Evolutionary conservation across 2,888 invertebrate genomes (phyloP), one percentile per base, ranked within the genome.

Genomic region (Boloria euphrosyne): DNA sequence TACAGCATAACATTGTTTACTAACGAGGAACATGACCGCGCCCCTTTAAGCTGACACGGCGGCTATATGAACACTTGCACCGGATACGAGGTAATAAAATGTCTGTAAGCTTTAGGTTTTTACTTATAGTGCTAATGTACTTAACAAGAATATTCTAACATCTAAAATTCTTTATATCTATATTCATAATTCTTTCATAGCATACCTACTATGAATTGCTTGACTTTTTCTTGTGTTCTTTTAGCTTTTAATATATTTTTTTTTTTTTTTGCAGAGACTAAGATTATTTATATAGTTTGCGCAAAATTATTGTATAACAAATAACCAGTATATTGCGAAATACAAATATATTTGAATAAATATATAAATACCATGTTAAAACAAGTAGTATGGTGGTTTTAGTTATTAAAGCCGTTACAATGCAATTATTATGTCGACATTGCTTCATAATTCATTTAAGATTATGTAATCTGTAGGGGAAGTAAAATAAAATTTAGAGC

Each of bases 1-100:
- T 87, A 83, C 88, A 84, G 85, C 77, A 75, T 75, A 74, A 78
- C 79, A 83, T 80, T 86, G 82, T 85, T 83, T 83, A 85, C 83
- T 83, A 83, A 86, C 82, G 82, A 78, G 76, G 67, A 80, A 78
- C 80, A 78, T 73, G 70, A 71, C 71, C 70, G 73, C 74, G 71
- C 72, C 75, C 73, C 80, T 81, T 83, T 82, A 80, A 82, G 76
- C 73, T 61, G 71, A 51, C 62, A 65, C 62, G 27, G 63, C 66
- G 62, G 31, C 47, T 62, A 58, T 58, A 47, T 50, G 54, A 68
- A 65, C 65, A 67, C 68, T 74, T 68, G 75, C 80, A 81, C 70
- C 68, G 83, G 81, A 81, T 83, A 81, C 79, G 76, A 73, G 75
- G 74, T 76, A 82, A 82, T 86, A 83, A 84, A 77, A 72, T 68